Base-by-base conservation (phyloP, 2,797 vertebrate genomes). In the Bufotes viridis region DNA sequence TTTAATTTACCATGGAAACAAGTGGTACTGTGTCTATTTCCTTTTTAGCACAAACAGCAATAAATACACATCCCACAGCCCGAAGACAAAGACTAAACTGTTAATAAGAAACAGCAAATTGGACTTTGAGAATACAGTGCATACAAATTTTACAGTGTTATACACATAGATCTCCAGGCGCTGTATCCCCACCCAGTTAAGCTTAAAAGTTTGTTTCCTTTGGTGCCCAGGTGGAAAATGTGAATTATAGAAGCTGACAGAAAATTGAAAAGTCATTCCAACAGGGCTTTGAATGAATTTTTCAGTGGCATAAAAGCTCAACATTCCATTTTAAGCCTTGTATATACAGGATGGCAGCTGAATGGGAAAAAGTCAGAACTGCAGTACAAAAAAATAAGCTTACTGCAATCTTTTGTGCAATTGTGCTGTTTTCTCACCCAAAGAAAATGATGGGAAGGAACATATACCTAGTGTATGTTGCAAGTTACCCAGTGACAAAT, bases 31-130 rank as follows among this genome's bases (percentile, higher is more conserved):
- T 34, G 69, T 72, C 12, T 22, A 17, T 83, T 83, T 72, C 29
- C 29, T 20, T 57, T 84, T 84, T 72, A 75, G 57, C 70, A 61
- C 57, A 75, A 75, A 84, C 70, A 61, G 70, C 82, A 84, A 84
- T 84, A 74, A 82, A 51, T 61, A 58, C 70, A 84, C 57, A 75
- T 60, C 20, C 29, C 82, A 84, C 69, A 51, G 57, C 22, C 58
- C 51, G 18, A 60, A 60, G 82, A 75, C 82, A 75, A 75, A 55
- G 57, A 75, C 69, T 42, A 75, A 84, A 75, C 69, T 74, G 82
- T 72, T 84, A 84, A 75, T 61, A 55, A 12, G 9, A 9, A 49
- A 74, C 15, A 75, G 55, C 26, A 75, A 60, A 75, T 58, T 22
- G 70, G 14, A 7, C 10, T 34, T 24, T 80, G 12, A 2, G 29